Base-by-base conservation (phyloP, 2,797 vertebrate genomes). In the Sternotherus odoratus region DNA sequence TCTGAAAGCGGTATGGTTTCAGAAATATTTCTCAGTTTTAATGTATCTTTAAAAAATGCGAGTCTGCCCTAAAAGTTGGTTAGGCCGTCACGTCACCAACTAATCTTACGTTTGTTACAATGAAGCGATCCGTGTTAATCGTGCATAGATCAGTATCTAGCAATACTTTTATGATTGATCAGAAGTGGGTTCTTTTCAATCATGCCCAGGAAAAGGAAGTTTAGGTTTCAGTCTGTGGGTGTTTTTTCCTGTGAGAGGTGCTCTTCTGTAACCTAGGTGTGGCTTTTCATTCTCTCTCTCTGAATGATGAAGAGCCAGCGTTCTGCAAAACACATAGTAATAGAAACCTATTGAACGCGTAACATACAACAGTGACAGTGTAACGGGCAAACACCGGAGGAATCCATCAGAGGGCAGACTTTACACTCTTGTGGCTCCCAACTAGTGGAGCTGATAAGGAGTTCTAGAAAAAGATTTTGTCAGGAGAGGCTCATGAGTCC, bases 1-100 rank as follows among this genome's bases (percentile, higher is more conserved):
- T 92, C 51, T 91, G 90, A 95, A 93, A 82, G 39, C 28, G 28
- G 82, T 6, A 86, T 48, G 43, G 88, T 94, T 95, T 96, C 87
- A 91, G 53, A 95, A 90, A 60, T 79, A 49, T 87, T 91, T 96
- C 53, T 94, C 93, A 72, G 94, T 92, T 96, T 84, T 39, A 92
- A 91, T 86, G 60, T 48, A 66, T 82, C 82, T 94, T 95, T 72
- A 78, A 93, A 88, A 87, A 87, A 66, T 53, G 30, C 13, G 69
- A 66, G 17, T 82, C 5, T 82, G 9, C 89, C 54, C 66, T 69
- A 85, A 54, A 95, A 82, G 86, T 72, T 83, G 79, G 56, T 86
- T 94, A 19, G 28, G 43, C 3, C 82, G 12, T 88, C 85, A 85
- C 5, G 1, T 75, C 84, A 79, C 49, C 95, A 88, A 81, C 53